Percentiles rank a stretch among this genome's conserved stretches.
phyloP scores from a whole-genome alignment of 2,113 vertebrate genomes.

The Galbula dea region DNA sequence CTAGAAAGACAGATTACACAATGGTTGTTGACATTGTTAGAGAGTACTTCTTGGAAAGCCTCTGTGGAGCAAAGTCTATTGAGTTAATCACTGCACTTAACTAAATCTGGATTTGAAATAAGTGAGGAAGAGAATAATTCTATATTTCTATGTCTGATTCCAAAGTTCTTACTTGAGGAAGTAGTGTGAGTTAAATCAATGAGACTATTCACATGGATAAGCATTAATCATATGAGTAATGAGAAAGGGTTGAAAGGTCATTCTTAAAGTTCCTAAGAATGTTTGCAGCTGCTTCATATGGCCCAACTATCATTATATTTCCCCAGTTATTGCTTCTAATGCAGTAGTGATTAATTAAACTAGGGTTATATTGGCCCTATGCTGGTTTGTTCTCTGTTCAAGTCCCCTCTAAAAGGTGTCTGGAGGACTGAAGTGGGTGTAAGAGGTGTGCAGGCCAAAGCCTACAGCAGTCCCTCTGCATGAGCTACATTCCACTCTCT shows the following conservation, averaged over 20 bases:
- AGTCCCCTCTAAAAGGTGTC: background rate
- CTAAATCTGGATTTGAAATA: conserved; percentile 8
- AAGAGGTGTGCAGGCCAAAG: background rate
- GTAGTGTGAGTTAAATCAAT: conserved; percentile 26
- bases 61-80: background rate
- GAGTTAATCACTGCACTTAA: background rate
- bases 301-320: conserved; percentile 27
- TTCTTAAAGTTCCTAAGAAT: conserved; percentile 44
- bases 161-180: background rate
- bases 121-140: background rate
- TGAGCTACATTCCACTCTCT: background rate
- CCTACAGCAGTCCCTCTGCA: background rate
- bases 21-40: background rate
- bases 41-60: background rate
- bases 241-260: conserved; percentile 31
- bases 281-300: conserved; percentile 41
- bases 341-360: conserved; percentile 48
- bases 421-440: background rate
- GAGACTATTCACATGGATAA: conserved; percentile 33
- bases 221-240: conserved; percentile 57
- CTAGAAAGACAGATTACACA: background rate
- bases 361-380: conserved; percentile 1
- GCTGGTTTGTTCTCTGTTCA: background rate
- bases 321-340: background rate
- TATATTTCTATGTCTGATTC: background rate